Percentiles rank a stretch among this genome's conserved stretches.
phyloP scores from a whole-genome alignment of 2,888 invertebrate species.

The Drosophila nigricruria region DNA sequence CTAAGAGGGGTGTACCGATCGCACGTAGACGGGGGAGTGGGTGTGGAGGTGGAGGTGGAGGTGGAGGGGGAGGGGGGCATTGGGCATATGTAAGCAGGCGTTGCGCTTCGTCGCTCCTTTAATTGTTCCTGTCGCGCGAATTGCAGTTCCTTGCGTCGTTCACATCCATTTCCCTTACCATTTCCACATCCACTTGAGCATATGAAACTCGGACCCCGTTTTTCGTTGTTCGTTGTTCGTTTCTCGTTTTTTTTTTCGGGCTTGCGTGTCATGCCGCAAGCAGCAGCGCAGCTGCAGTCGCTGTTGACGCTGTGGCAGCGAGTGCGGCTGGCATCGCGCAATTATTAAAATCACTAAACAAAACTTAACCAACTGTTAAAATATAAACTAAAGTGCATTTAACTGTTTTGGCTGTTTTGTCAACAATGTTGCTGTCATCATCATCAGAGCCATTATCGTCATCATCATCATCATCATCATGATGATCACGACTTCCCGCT shows the following conservation, averaged over 20 bases:
- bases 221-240: not conserved
- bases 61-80: not conserved
- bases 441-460: conserved; percentile 49
- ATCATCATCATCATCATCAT: conserved; percentile 33
- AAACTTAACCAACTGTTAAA: conserved; percentile 84
- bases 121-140: conserved; percentile 77
- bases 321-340: conserved; percentile 44
- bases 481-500: conserved; percentile 30
- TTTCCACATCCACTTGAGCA: conserved; percentile 3
- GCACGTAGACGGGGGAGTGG: not conserved
- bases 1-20: not conserved
- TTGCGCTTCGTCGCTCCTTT: conserved; percentile 72
- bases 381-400: conserved; percentile 83
- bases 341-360: conserved; percentile 81
- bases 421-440: conserved; percentile 74
- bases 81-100: conserved; percentile 29
- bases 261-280: conserved; percentile 46
- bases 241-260: not conserved
- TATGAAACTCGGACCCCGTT: not conserved
- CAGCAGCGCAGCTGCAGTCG: conserved; percentile 20
- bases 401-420: conserved; percentile 77
- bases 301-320: conserved; percentile 6
- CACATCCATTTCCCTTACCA: conserved; percentile 18
- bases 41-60: not conserved
- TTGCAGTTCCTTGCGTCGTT: conserved; percentile 57